Evolutionary conservation across 2,888 invertebrate species (phyloP), one percentile per base, ranked within the genome.

Genomic region (Sarcophaga subvicina): DNA sequence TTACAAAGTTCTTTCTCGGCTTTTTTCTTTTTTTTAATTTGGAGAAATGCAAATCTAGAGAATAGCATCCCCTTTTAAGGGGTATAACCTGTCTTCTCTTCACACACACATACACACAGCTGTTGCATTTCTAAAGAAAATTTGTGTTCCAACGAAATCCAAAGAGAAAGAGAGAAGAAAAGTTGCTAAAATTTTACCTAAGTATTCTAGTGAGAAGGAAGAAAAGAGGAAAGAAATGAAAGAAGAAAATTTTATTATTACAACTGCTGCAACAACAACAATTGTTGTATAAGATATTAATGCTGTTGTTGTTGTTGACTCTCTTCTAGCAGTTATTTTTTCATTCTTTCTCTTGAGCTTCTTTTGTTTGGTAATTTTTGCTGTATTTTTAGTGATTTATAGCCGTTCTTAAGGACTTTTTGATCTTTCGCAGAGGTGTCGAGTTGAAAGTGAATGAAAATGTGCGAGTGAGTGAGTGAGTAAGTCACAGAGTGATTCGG

Each of bases 371-470:
- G 8, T 59, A 66, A 64, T 81, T 79, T 85, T 79, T 82, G 20
- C 66, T 75, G 59, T 70, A 49, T 62, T 63, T 76, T 77, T 71
- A 70, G 73, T 81, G 78, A 85, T 85, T 85, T 85, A 85, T 85
- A 81, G 81, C 73, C 70, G 70, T 78, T 73, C 81, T 81, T 85
- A 81, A 81, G 85, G 67, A 81, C 85, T 81, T 85, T 85, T 72
- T 85, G 85, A 85, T 78, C 85, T 85, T 81, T 81, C 64, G 49
- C 37, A 66, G 20, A 81, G 73, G 85, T 85, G 85, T 85, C 66
- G 84, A 76, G 62, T 78, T 73, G 47, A 69, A 59, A 78, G 59
- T 54, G 72, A 71, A 66, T 54, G 66, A 62, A 12, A 17, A 5
- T 47, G 12, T 17, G 17, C 20, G 76, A 17, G 66, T 70, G 84